These are phyloP conservation scores for Allolobophora icterica DNA, from an alignment of 2,888 invertebrate genomes.

Conservation along the genomic window DNA sequence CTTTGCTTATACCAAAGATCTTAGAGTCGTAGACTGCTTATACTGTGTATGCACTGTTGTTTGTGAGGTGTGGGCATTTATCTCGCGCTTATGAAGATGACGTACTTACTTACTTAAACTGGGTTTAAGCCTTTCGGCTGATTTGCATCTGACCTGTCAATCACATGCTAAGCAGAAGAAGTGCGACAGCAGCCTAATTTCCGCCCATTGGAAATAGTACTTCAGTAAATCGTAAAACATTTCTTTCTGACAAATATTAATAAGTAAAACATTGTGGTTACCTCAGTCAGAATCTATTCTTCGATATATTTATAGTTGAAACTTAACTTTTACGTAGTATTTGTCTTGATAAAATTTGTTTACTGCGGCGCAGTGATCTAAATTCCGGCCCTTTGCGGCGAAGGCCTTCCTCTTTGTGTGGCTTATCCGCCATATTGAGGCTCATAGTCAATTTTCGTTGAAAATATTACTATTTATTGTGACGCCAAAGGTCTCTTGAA, in stretches of 20 bases:
- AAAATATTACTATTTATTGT: background rate
- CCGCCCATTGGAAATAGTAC: conserved; percentile 1
- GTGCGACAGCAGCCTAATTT: conserved; percentile 2
- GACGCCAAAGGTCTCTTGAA: background rate
- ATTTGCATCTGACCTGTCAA: conserved; percentile 20
- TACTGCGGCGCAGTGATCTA: background rate
- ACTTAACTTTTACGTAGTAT: background rate
- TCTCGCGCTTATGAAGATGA: background rate
- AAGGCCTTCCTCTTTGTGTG: conserved; percentile 27
- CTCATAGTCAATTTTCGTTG: background rate
- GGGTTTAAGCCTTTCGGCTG: background rate
- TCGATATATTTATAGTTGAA: background rate
- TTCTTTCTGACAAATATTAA: background rate
- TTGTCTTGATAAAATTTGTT: background rate
- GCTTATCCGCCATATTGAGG: background rate
- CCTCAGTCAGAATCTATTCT: background rate
- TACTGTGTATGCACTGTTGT: too few species aligned
- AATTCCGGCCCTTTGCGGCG: background rate
- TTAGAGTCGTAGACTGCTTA: too few species aligned
- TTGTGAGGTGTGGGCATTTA: too few species aligned
- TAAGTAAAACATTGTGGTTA: background rate
- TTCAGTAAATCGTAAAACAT: background rate
- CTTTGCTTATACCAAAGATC: too few species aligned
- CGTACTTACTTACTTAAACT: background rate
- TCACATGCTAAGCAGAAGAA: conserved; percentile 18